Evolutionary conservation across 2,113 vertebrate genomes (phyloP), one percentile per base, ranked within the genome.

Genomic region (Lutjanus erythropterus): DNA sequence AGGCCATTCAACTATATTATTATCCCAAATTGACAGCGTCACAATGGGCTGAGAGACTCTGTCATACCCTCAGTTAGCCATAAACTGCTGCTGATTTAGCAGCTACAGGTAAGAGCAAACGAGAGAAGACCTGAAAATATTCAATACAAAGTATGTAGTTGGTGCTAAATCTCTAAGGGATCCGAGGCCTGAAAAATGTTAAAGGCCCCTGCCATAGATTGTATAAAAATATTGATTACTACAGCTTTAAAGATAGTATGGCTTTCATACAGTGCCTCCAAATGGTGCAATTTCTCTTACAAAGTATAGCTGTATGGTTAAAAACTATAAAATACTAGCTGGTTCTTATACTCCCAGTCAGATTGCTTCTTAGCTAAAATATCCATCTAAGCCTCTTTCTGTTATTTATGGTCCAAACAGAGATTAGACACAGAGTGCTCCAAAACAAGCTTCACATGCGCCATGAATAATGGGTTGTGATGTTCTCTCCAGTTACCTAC

Each of bases 331-430:
- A 80, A 65, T 8, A 41, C 44, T 4, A 64, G 10, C 42, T 42
- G 18, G 42, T 29, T 56, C 21, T 25, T 33, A 29, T 21, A 35
- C 23, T 44, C 31, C n/a, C 8, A 75, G 19, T 37, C 49, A 67
- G 42, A 53, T 25, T 47, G 50, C 53, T 62, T 27, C 53, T 62
- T 27, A 21, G 27, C 60, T 70, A 23, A 61, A 82, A 35, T 39
- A 50, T 33, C 35, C 19, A 55, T 19, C 2, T 8, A 7, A 53
- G 59, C 29, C 41, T 75, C 50, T 65, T 61, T 16, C 23, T 58
- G 29, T 55, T 58, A 80, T 87, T 86, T 86, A 81, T 70, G 52
- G 50, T 35, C 23, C 41, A 83, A 88, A 88, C 77, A 64, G 8
- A 85, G 71, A 82, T 91, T 60, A 75, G 39, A 82, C 41, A 44